Base-by-base conservation (phyloP, 2,113 vertebrate species). In the Scomber scombrus region DNA sequence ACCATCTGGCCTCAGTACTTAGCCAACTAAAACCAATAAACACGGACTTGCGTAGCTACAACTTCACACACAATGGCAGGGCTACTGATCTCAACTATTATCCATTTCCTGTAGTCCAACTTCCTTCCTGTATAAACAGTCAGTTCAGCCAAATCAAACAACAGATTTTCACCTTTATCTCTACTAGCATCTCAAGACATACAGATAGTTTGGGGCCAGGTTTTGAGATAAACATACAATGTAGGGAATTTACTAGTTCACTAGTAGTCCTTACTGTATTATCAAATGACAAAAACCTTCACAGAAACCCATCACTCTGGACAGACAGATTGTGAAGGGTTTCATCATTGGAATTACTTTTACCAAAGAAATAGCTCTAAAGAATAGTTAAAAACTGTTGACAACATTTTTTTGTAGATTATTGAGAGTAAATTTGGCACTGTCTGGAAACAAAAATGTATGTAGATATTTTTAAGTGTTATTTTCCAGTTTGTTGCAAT, bases 11-110 rank as follows among this genome's bases (percentile, higher is more conserved):
- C 34, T 54, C 46, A 34, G 51, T 2, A 21, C 26, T 55, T 34
- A 16, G 54, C 67, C 67, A 82, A 45, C 26, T 45, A 65, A 82
- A 81, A 54, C 29, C 43, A 75, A 72, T 26, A 84, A 77, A 66
- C 2, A 61, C 19, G 68, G 6, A 64, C 51, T 55, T 68, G 43
- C n/a, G 70, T 31, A 45, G 40, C 62, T n/a, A 54, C 31, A 14
- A 63, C 43, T 73, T 54, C 18, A 72, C 16, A 57, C 46, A 62
- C 56, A 75, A 45, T 71, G 58, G 54, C 19, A 54, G 13, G 8
- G 12, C 5, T 2, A 11, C 60, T 16, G 29, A 8, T 46, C 51
- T 75, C 40, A 68, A 58, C 3, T 46, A 14, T 51, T 13, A 80
- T 11, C 4, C 3, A 4, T 16, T 11, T 52, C 62, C 60, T 16